These are phyloP conservation scores for Pedionomus torquatus DNA, from an alignment of 2,113 vertebrate species.

Conservation along the genomic window DNA sequence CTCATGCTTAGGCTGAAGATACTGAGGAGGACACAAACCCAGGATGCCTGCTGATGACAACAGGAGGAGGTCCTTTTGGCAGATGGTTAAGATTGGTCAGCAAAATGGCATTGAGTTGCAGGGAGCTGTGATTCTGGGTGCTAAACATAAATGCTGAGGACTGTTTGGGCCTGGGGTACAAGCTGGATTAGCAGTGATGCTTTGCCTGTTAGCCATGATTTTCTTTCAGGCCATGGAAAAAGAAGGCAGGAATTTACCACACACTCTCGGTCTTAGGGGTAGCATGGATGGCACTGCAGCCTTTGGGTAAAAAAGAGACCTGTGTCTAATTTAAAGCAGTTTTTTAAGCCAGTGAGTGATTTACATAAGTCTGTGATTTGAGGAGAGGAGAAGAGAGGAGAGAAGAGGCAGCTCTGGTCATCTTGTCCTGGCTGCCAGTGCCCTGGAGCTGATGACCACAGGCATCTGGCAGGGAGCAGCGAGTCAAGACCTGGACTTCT, in stretches of 20 bases:
- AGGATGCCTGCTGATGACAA: accelerated
- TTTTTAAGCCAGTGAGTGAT: background rate
- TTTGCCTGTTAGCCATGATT: background rate
- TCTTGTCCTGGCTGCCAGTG: slow-evolving; percentile 31
- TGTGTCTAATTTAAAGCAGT: background rate
- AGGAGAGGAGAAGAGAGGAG: background rate
- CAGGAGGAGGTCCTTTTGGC: background rate
- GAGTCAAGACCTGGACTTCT: background rate
- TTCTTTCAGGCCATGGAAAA: background rate
- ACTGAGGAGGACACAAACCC: background rate
- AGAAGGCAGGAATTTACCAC: background rate
- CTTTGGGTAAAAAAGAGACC: background rate
- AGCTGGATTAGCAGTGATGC: background rate
- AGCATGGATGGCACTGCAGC: background rate
- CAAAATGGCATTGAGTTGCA: background rate
- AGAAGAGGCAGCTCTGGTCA: slow-evolving; percentile 12
- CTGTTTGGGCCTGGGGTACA: background rate
- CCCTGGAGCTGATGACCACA: slow-evolving; percentile 51
- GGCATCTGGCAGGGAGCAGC: slow-evolving; percentile 53
- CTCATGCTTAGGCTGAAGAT: background rate
- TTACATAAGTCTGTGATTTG: background rate
- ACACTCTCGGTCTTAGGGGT: background rate
- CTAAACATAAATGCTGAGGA: background rate
- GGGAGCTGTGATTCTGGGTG: background rate
- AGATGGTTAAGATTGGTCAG: background rate